These are phyloP conservation scores for Brachionichthys hirsutus DNA, from an alignment of 2,113 vertebrate species.

Conservation along the genomic window DNA sequence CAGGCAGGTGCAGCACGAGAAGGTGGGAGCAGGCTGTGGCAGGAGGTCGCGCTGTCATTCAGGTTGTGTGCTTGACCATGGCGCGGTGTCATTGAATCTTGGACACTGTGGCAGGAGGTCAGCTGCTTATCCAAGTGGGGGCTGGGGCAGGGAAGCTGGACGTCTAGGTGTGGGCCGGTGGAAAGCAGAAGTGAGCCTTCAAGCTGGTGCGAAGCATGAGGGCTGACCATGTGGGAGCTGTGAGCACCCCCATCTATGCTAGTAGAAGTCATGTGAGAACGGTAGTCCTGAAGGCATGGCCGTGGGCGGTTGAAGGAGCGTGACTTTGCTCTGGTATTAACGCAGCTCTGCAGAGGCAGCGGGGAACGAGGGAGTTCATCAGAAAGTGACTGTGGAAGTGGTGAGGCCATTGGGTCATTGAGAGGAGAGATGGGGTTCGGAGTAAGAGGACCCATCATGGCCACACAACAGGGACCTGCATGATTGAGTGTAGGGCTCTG, in stretches of 20 bases:
- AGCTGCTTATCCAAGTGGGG: conserved; percentile 80
- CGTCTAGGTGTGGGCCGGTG: conserved; percentile 53
- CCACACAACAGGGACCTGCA: conserved; percentile 82
- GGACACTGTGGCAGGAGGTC: conserved; percentile 47
- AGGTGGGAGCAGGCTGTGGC: conserved; percentile 63
- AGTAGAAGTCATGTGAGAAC: conserved; percentile 86
- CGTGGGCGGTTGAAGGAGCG: conserved; percentile 82
- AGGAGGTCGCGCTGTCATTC: conserved; percentile 57
- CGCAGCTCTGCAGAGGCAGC: conserved; percentile 83
- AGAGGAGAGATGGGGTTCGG: conserved; percentile 29
- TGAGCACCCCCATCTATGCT: conserved; percentile 86
- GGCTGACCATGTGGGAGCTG: conserved; percentile 87
- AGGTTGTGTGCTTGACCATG: conserved; percentile 47
- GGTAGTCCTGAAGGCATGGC: conserved; percentile 81
- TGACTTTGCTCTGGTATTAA: conserved; percentile 85
- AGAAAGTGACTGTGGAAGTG: conserved; percentile 75
- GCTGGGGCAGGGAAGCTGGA: conserved; percentile 59
- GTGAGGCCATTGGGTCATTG: conserved; percentile 73
- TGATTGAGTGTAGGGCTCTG: conserved; percentile 71
- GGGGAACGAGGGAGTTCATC: conserved; percentile 80
- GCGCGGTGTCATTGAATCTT: conserved; percentile 50
- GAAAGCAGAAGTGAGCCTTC: conserved; percentile 67
- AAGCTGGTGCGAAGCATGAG: conserved; percentile 78
- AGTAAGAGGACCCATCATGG: conserved; percentile 79
- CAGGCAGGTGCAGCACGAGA: conserved; percentile 59